Conservation (phyloP, 2,888 invertebrate genomes). For the Philereme vetulata region DNA sequence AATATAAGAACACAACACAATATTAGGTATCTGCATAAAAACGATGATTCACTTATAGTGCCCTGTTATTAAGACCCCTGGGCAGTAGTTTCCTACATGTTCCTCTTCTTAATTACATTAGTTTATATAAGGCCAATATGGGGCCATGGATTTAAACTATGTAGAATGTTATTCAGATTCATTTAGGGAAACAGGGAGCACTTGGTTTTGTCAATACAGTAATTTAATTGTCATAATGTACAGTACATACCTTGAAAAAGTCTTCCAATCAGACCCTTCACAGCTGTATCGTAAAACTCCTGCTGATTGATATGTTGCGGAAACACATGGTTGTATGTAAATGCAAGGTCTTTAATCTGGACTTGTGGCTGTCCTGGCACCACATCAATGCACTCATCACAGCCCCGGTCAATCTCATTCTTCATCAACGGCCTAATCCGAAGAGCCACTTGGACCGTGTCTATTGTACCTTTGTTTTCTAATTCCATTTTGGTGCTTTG, state of each 20-base stretch:
- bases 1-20: too few relatives aligned
- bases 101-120: too few relatives aligned
- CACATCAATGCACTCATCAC: conserved; percentile 88
- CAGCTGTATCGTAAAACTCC: conserved; percentile 88
- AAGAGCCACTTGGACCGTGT: conserved; percentile 90
- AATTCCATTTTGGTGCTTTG: conserved; percentile 61
- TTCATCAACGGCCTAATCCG: conserved; percentile 91
- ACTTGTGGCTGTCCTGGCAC: conserved; percentile 87
- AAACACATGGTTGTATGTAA: conserved; percentile 94
- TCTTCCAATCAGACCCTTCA: conserved; percentile 87
- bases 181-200: too few relatives aligned
- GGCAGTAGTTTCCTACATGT: too few relatives aligned
- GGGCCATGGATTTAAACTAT: too few relatives aligned
- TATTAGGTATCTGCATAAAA: too few relatives aligned
- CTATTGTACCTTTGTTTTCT: conserved; percentile 64
- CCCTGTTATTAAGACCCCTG: too few relatives aligned
- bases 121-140: too few relatives aligned
- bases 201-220: too few relatives aligned
- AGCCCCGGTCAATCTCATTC: conserved; percentile 89
- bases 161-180: too few relatives aligned
- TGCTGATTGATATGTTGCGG: conserved; percentile 87
- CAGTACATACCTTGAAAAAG: conserved; percentile 90
- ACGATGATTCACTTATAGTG: too few relatives aligned
- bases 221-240: too few relatives aligned
- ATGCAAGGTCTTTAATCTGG: conserved; percentile 88